Evolutionary conservation across 2,888 invertebrate genomes (phyloP), one percentile per base, ranked within the genome.

Genomic region (Steinernema hermaphroditum): DNA sequence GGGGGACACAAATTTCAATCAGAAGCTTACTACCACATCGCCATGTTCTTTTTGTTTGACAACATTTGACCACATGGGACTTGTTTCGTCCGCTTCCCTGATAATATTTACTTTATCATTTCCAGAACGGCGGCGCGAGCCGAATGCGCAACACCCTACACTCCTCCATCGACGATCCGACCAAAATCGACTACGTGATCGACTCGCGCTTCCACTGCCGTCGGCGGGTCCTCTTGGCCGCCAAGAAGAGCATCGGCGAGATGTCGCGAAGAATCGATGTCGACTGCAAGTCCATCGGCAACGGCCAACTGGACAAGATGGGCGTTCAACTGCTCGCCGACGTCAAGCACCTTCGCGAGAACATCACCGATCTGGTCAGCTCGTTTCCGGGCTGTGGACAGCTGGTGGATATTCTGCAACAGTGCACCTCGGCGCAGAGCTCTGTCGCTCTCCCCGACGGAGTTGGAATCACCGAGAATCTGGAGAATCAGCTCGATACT

Each of bases 241-340:
- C 79, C 68, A 83, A 84, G 54, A 77, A 77, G 54, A 75, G 74
- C 2, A 83, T 84, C 34, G 85, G 83, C 24, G 81, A 81, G 43
- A 62, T 85, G 68, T 83, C 82, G 70, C 79, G 76, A 32, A 75
- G 78, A 70, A 77, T 84, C 16, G 83, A 85, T 29, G 75, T 74
- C 34, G 83, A 85, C 22, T 84, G 84, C 84, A 77, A 80, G 54
- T 73, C 81, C 16, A 76, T 74, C 16, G 75, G 77, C 29, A 80
- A 81, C 69, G 82, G 81, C 9, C 76, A 74, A 57, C 78, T 79
- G 12, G 85, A 85, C 73, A 80, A 81, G 72, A 75, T 83, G n/a
- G 85, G 83, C 68, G 68, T 83, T 0, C 78, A 82, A 72, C 74
- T 86, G 22, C 76, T 81, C 68, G 75, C 83, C 16, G 85, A 84